These are phyloP conservation scores for Lophura nycthemera DNA, from an alignment of 2,113 vertebrate genomes.

Conservation along the genomic window DNA sequence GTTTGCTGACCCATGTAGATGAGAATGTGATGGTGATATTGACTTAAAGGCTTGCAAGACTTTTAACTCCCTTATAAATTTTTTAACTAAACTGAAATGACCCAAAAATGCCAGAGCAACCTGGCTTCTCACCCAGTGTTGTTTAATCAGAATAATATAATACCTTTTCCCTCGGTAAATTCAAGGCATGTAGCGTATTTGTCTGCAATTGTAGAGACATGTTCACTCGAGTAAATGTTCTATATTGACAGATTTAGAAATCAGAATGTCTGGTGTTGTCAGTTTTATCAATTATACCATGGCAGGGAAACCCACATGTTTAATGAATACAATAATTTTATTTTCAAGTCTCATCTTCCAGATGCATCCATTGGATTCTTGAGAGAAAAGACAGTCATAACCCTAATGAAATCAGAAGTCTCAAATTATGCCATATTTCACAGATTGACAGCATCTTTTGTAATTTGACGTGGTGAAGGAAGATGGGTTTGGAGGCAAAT, in stretches of 20 bases:
- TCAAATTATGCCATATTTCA: constrained; percentile 8
- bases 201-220: constrained; percentile 19
- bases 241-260: background rate
- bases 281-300: constrained; percentile 38
- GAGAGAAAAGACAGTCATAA: background rate
- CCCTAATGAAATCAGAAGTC: constrained; percentile 57
- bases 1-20: background rate
- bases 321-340: background rate
- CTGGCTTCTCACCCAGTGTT: constrained; percentile 51
- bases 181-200: background rate
- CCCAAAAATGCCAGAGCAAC: constrained; percentile 69
- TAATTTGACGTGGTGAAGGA: constrained; percentile 33
- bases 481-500: constrained; percentile 29
- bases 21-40: background rate
- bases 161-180: constrained; percentile 15
- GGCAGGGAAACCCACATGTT: constrained; percentile 11
- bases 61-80: background rate
- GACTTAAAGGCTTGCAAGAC: constrained; percentile 1
- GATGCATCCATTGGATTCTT: constrained; percentile 11
- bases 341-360: background rate
- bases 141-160: constrained; percentile 67
- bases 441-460: constrained; percentile 51
- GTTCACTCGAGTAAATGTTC: constrained; percentile 35
- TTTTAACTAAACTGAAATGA: constrained; percentile 49
- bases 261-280: constrained; percentile 11